Percentiles rank a stretch among this genome's conserved stretches.
Conservation (phyloP, 2,797 vertebrate species). For the Silurus aristotelis region DNA sequence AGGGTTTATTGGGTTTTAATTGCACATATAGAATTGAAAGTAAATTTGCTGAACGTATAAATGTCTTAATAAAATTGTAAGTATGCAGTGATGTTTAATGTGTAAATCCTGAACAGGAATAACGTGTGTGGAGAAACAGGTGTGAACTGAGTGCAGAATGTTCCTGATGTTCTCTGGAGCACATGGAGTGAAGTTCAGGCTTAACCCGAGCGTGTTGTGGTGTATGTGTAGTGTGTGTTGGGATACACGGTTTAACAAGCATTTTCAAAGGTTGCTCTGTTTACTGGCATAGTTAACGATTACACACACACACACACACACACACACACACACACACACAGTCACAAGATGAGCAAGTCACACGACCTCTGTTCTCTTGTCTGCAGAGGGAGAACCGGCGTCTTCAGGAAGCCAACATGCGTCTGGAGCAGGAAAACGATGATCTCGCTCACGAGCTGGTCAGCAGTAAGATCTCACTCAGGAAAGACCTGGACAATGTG, state of each 20-base stretch:
- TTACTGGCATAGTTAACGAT: conserved; percentile 56
- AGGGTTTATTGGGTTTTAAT: no score
- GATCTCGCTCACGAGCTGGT: conserved; percentile 96
- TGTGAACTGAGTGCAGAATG: not conserved
- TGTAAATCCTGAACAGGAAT: not conserved
- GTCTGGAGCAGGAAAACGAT: conserved; percentile 97
- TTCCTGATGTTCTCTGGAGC: not conserved
- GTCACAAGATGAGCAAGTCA: conserved; percentile 39
- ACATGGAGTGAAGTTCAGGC: not conserved
- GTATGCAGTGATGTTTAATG: no score
- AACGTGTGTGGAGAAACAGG: not conserved
- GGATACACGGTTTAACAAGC: not conserved
- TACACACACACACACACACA: conserved; percentile 46
- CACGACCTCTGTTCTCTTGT: conserved; percentile 23
- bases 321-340: conserved; percentile 23
- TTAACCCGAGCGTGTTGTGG: conserved; percentile 4
- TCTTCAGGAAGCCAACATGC: conserved; percentile 97
- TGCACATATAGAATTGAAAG: no score
- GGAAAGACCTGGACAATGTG: conserved; percentile 97
- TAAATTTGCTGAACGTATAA: no score
- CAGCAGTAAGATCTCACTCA: conserved; percentile 97
- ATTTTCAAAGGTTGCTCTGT: conserved; percentile 47
- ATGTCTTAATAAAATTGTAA: no score
- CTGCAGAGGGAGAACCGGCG: conserved; percentile 91
- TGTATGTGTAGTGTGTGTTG: not conserved